Base-by-base conservation (phyloP, 2,113 vertebrate species). In the Ranitomeya imitator region DNA sequence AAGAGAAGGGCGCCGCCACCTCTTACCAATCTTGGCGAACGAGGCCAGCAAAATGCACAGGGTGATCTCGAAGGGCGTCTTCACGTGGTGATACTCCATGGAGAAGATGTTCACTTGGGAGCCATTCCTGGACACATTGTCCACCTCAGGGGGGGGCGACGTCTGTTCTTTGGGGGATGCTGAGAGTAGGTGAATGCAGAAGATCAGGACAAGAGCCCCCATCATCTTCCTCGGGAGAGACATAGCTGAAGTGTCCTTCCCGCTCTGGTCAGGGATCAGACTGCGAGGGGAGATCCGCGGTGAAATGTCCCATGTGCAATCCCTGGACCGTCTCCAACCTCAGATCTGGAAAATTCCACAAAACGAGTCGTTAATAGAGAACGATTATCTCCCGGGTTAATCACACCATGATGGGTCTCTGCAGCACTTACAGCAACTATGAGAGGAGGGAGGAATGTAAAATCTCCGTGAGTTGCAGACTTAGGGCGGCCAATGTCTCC, bases 21-120 rank as follows among this genome's bases (percentile, higher is more conserved):
- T 61, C 93, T 93, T 85, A 96, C 95, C 95, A 91, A 97, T 95
- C 88, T 97, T 97, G 88, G 96, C 97, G 91, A 97, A 90, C 18
- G 96, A 97, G 0, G 95, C 96, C 89, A 97, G 90, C 95, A 97
- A 96, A 91, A 96, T 97, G 95, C 96, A 96, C 89, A 96, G 91
- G 0, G 95, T 95, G 19, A 97, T 97, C 90, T 96, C 95, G 73
- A 97, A 97, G 57, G 96, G 96, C 4, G 95, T 93, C 85, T 95
- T 94, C 54, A 96, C 94, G 0, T 97, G 95, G 78, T 95, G 93
- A 13, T 97, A 97, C 88, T 96, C 95, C 93, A 95, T 87, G 0
- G 94, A 96, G 92, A 96, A 96, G 77, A 97, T 92, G 86, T 91
- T 90, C 85, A 93, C 87, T 85, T 73, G 0, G 88, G 7, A 0